Conservation (phyloP, 2,113 vertebrate genomes). For the Trematomus loennbergii region DNA sequence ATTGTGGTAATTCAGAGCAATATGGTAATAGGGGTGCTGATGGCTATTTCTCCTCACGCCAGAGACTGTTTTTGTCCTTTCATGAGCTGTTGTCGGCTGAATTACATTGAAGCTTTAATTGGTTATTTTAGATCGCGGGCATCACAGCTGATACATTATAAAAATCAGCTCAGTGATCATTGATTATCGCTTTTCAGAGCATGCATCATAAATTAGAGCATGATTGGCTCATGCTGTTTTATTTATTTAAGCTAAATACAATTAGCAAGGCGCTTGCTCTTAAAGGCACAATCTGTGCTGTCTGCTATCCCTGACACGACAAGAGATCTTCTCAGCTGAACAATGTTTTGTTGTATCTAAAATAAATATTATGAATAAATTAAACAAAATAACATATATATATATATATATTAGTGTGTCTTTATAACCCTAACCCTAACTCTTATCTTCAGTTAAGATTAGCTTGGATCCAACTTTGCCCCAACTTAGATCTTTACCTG, state of each 20-base stretch:
- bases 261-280: conserved; percentile 8
- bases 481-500: no score
- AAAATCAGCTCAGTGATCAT: conserved; percentile 72
- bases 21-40: conserved; percentile 77
- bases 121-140: conserved; percentile 67
- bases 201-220: conserved; percentile 54
- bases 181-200: conserved; percentile 65
- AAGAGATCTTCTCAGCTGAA: not conserved
- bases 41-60: conserved; percentile 68
- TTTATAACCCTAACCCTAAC: not conserved
- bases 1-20: conserved; percentile 79
- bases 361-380: not conserved
- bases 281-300: not conserved
- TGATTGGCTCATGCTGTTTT: conserved; percentile 52
- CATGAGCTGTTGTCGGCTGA: conserved; percentile 60
- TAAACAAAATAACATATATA: not conserved
- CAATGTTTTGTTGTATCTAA: not conserved
- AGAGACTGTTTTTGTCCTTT: conserved; percentile 67
- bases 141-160: conserved; percentile 65
- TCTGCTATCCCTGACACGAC: not conserved
- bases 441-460: not conserved
- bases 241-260: conserved; percentile 47
- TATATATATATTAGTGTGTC: not conserved
- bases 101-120: conserved; percentile 76
- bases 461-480: no score